These are phyloP conservation scores for Choristoneura fumiferana DNA, from an alignment of 1,140 invertebrate species.

Conservation along the genomic window DNA sequence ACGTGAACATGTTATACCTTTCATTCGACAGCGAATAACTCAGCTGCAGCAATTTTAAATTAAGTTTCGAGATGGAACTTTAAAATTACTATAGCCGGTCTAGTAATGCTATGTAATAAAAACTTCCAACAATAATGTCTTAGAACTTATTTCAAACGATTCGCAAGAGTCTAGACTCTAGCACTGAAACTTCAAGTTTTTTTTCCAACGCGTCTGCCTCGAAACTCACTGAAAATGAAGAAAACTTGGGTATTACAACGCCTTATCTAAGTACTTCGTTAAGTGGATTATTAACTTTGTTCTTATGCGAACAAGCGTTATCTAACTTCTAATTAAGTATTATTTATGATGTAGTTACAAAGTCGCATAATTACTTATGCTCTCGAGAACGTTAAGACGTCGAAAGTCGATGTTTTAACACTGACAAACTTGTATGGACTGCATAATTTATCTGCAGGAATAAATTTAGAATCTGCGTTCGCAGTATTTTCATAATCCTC, in stretches of 20 bases:
- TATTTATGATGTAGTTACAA: slow-evolving; percentile 14
- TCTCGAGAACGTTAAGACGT: not conserved
- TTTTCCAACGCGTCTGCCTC: not conserved
- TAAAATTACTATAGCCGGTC: not conserved
- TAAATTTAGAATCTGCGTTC: slow-evolving; percentile 27
- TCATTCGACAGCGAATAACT: not conserved
- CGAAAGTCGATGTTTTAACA: slow-evolving; percentile 14
- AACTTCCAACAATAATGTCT: slow-evolving; percentile 7
- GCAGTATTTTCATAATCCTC: slow-evolving; percentile 47
- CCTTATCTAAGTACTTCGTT: slow-evolving; percentile 17
- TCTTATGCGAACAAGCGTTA: slow-evolving; percentile 11
- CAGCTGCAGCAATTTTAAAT: not conserved
- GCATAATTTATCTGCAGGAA: not conserved
- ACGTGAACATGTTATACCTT: not conserved
- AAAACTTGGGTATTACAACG: slow-evolving; percentile 15
- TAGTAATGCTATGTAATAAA: not conserved
- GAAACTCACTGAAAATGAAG: slow-evolving; percentile 8
- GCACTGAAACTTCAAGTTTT: not conserved
- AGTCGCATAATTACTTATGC: slow-evolving; percentile 5
- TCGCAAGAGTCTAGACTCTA: not conserved
- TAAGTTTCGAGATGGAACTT: not conserved
- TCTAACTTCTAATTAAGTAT: slow-evolving; percentile 17
- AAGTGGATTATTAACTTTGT: slow-evolving; percentile 16
- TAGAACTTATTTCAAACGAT: slow-evolving; percentile 11
- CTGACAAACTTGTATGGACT: not conserved